phyloP scores from a whole-genome alignment of 2,113 vertebrate genomes.

The Thunnus maccoyii region DNA sequence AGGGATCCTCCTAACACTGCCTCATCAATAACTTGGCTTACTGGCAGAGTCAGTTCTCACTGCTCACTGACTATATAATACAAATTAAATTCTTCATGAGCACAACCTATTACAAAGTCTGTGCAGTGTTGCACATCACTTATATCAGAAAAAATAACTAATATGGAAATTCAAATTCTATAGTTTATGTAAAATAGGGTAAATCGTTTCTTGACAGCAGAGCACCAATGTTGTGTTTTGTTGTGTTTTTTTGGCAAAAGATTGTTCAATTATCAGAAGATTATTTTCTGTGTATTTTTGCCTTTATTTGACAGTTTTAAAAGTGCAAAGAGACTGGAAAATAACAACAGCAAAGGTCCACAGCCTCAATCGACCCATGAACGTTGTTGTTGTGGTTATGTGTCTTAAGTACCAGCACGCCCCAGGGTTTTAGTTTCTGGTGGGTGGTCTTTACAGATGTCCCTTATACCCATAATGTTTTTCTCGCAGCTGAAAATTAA shows the following conservation, averaged over 20 bases:
- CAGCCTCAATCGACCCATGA: too few species aligned
- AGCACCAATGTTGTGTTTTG: background rate
- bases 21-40: slow-evolving; percentile 72
- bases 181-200: slow-evolving; percentile 3
- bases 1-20: slow-evolving; percentile 60
- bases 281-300: too few species aligned
- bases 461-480: background rate
- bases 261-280: too few species aligned
- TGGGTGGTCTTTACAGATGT: slow-evolving; percentile 9
- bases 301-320: too few species aligned
- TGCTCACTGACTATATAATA: slow-evolving; percentile 59
- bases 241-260: too few species aligned
- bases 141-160: slow-evolving; percentile 50
- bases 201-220: slow-evolving; percentile 10
- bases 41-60: slow-evolving; percentile 30
- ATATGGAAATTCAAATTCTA: slow-evolving; percentile 25
- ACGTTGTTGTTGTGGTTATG: too few species aligned
- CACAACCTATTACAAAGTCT: slow-evolving; percentile 56
- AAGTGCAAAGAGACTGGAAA: too few species aligned
- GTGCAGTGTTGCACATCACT: slow-evolving; percentile 49
- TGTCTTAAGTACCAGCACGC: too few species aligned
- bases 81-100: slow-evolving; percentile 70
- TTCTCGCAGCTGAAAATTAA: slow-evolving; percentile 26
- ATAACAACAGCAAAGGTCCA: too few species aligned
- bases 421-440: background rate